phyloP scores from a whole-genome alignment of 2,797 vertebrate species.

The Hephaestus fuliginosus region DNA sequence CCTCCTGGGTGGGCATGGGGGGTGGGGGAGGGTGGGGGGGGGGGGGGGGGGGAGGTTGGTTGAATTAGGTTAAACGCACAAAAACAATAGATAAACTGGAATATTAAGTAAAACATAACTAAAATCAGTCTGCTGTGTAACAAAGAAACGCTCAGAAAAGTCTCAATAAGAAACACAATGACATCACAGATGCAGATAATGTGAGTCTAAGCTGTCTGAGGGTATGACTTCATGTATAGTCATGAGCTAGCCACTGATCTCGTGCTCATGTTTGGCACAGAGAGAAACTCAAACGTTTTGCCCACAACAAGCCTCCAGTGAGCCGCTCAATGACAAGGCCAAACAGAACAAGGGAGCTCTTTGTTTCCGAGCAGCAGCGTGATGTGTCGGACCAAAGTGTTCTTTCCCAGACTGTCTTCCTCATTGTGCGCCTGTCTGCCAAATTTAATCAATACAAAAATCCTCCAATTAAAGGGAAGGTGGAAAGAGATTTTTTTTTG shows the following conservation, averaged over 20 bases:
- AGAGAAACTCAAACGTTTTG: background rate
- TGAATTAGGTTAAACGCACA: slow-evolving; percentile 10
- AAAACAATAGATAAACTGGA: slow-evolving; percentile 4
- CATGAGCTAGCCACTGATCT: background rate
- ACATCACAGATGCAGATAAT: background rate
- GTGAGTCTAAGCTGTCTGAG: background rate
- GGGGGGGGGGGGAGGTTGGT: slow-evolving; percentile 13
- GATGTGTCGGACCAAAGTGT: slow-evolving; percentile 1
- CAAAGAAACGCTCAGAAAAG: background rate
- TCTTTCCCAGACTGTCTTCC: slow-evolving; percentile 11
- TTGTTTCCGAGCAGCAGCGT: slow-evolving; percentile 35
- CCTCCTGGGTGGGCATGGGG: slow-evolving; percentile 78
- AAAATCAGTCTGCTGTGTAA: background rate
- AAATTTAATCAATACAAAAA: slow-evolving; percentile 4
- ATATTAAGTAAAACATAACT: background rate
- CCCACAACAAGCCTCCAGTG: background rate
- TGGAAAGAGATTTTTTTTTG: slow-evolving; percentile 13
- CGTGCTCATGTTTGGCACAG: slow-evolving; percentile 1
- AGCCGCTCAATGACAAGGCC: background rate
- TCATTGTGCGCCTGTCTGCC: slow-evolving; percentile 9
- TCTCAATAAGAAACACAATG: background rate
- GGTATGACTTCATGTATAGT: background rate
- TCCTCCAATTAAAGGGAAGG: slow-evolving; percentile 18
- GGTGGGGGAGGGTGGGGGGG: background rate
- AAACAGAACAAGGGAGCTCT: slow-evolving; percentile 22